phyloP scores from a whole-genome alignment of 2,888 invertebrate genomes.

The Clunio marinus region DNA sequence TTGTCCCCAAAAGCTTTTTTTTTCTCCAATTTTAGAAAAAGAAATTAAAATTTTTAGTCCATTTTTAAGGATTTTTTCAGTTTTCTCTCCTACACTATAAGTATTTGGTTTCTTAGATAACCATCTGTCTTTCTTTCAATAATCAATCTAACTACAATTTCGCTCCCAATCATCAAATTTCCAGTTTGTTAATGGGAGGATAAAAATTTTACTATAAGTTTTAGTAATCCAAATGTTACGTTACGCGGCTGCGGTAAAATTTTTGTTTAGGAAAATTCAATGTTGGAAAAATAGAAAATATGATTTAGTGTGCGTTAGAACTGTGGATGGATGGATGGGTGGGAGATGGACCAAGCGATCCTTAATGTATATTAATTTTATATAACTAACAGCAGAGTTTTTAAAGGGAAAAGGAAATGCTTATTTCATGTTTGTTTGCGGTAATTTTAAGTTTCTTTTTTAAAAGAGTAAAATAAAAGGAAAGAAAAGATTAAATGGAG shows the following conservation, averaged over 20 bases:
- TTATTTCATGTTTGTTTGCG: background rate
- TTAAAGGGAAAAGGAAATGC: background rate
- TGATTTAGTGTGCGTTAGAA: background rate
- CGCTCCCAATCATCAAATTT: background rate
- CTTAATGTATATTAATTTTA: slow-evolving; percentile 15
- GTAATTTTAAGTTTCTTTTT: background rate
- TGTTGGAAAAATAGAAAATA: background rate
- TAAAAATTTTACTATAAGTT: too few relatives aligned
- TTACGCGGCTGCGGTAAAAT: too few relatives aligned
- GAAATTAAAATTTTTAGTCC: too few relatives aligned
- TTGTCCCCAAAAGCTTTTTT: too few relatives aligned
- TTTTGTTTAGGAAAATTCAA: background rate
- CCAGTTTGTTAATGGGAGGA: too few relatives aligned
- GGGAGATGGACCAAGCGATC: background rate
- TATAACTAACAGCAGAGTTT: slow-evolving; percentile 16
- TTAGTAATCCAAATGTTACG: too few relatives aligned
- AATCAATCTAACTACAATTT: background rate
- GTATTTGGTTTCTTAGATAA: too few relatives aligned
- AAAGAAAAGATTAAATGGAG: background rate
- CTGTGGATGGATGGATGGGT: background rate
- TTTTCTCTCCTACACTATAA: too few relatives aligned
- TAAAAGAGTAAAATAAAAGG: background rate
- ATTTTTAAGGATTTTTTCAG: too few relatives aligned
- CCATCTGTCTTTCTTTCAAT: too few relatives aligned
- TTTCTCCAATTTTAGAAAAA: too few relatives aligned